Conservation (phyloP, 2,797 vertebrate genomes). For the Rhinella marina region DNA sequence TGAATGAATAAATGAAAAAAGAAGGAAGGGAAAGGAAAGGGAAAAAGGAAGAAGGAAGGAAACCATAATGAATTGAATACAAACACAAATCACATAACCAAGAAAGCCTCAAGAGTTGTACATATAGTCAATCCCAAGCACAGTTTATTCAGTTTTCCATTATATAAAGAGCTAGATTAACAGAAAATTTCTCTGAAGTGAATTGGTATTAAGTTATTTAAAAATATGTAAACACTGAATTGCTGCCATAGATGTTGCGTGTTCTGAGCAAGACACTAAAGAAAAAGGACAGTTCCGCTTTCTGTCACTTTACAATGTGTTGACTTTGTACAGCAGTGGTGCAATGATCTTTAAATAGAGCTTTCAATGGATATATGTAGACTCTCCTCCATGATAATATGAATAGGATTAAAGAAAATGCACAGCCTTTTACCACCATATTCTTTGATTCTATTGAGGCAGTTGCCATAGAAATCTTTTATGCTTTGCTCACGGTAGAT, state of each 20-base stretch:
- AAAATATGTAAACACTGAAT: background rate
- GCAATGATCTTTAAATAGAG: conserved; percentile 23
- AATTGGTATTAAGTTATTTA: background rate
- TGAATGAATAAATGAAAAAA: background rate
- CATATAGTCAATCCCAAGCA: background rate
- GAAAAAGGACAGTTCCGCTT: background rate
- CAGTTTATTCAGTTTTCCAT: background rate
- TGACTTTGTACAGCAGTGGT: conserved; percentile 1
- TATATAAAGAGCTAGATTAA: background rate
- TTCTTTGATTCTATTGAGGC: conserved; percentile 37
- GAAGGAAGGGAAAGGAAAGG: too few relatives aligned
- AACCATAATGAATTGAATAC: too few relatives aligned
- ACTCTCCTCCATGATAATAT: background rate
- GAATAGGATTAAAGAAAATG: conserved; percentile 8
- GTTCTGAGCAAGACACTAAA: background rate
- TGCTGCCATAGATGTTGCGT: background rate
- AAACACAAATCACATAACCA: too few relatives aligned
- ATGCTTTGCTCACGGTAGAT: conserved; percentile 42
- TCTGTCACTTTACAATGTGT: conserved; percentile 19
- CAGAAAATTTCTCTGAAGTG: background rate
- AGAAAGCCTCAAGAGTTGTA: background rate
- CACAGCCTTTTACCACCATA: background rate
- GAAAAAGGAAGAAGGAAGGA: too few relatives aligned
- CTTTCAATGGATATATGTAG: conserved; percentile 23
- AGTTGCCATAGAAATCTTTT: conserved; percentile 57